Evolutionary conservation across 2,113 vertebrate genomes (phyloP).

Genomic region (Canis aureus): DNA sequence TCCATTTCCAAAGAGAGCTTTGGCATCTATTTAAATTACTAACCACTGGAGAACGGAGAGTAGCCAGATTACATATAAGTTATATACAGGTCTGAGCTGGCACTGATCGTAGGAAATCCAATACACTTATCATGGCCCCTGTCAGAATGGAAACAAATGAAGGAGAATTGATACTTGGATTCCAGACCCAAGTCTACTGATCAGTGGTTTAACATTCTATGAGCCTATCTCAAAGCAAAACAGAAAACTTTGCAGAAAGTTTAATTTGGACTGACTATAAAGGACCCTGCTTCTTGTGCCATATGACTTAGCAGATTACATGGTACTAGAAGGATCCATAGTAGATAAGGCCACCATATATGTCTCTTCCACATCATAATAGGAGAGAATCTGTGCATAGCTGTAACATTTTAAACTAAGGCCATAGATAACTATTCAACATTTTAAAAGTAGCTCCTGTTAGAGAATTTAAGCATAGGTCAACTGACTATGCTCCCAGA

Average conservation of each 20-base stretch:
- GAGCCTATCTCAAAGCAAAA: background rate
- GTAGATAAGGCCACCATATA: background rate
- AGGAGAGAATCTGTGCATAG: background rate
- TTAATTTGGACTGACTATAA: background rate
- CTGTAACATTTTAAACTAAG: background rate
- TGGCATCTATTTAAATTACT: background rate
- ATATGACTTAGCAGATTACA: background rate
- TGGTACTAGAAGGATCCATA: background rate
- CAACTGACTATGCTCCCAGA: background rate
- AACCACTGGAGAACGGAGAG: background rate
- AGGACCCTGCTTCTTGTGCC: background rate
- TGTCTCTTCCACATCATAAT: background rate
- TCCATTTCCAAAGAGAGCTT: background rate
- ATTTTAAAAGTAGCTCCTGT: background rate
- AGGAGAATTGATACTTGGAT: background rate
- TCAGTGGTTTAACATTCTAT: background rate
- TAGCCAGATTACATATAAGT: background rate
- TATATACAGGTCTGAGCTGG: background rate
- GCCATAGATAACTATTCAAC: background rate
- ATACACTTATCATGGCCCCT: background rate
- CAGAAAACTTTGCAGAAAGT: background rate
- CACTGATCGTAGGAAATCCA: background rate
- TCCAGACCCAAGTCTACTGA: background rate
- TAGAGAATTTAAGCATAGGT: background rate
- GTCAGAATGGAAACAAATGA: background rate